A percentile compares a stretch with the other conserved stretches of the same genome.
Conservation (phyloP, 2,113 vertebrate genomes). For the Oxyruncus cristatus region DNA sequence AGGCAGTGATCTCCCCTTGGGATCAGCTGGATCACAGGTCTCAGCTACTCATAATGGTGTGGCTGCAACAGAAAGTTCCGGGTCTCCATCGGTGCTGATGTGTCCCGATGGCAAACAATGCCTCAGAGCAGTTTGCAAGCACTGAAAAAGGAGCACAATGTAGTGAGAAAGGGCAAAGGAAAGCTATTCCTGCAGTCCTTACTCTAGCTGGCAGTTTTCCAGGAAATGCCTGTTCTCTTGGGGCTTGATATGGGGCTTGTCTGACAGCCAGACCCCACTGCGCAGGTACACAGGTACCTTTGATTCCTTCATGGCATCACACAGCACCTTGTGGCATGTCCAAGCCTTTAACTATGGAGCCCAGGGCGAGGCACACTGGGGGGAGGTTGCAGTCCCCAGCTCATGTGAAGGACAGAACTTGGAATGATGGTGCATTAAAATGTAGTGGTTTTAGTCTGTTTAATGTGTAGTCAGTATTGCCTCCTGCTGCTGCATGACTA, state of each 20-base stretch:
- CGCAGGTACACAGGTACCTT: background rate
- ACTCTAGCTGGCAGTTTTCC: background rate
- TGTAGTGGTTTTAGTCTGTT: background rate
- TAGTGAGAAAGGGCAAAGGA: background rate
- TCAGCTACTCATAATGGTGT: background rate
- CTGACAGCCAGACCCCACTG: background rate
- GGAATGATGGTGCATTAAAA: background rate
- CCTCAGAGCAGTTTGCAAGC: background rate
- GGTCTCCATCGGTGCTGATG: fast-evolving
- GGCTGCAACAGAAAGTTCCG: background rate
- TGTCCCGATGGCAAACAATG: background rate
- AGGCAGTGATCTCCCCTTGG: fast-evolving
- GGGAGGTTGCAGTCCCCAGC: background rate
- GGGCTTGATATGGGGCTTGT: background rate
- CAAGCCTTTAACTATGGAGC: background rate
- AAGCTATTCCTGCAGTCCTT: background rate
- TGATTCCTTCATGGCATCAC: background rate
- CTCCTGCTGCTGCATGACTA: background rate
- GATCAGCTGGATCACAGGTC: background rate
- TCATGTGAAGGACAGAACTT: background rate
- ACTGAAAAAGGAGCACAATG: background rate
- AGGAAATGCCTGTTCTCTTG: background rate
- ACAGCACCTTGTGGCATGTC: background rate
- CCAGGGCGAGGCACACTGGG: background rate
- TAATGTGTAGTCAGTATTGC: background rate